Percentiles rank a stretch among this genome's conserved stretches.
These are phyloP conservation scores for Marronus borbonicus DNA, from an alignment of 2,888 invertebrate genomes.

Conservation along the genomic window DNA sequence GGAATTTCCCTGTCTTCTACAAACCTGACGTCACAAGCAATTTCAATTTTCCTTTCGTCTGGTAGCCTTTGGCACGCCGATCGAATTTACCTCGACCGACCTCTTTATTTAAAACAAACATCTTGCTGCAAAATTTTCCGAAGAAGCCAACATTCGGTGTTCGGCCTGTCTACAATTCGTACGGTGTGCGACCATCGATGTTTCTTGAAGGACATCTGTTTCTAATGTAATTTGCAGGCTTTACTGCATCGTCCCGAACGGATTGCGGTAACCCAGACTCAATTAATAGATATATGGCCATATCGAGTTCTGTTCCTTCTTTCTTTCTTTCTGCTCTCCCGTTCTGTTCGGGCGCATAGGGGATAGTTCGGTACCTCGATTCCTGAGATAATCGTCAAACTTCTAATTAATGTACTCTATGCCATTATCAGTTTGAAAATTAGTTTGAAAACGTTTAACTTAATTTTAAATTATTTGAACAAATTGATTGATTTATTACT, in stretches of 20 bases:
- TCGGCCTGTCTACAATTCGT: slow-evolving; percentile 57
- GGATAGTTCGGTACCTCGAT: slow-evolving; percentile 54
- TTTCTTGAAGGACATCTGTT: slow-evolving; percentile 61
- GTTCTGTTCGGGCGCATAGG: slow-evolving; percentile 56
- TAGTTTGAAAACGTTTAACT: no score
- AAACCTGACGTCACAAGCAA: no score
- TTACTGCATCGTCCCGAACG: slow-evolving; percentile 63
- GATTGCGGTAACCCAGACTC: slow-evolving; percentile 54
- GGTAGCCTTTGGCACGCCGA: slow-evolving; percentile 52
- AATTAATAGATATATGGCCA: slow-evolving; percentile 60
- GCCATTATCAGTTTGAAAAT: slow-evolving; percentile 57
- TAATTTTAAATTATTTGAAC: no score
- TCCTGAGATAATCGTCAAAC: slow-evolving; percentile 50
- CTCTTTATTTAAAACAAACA: slow-evolving; percentile 53
- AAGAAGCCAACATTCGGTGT: slow-evolving; percentile 57
- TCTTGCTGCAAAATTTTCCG: slow-evolving; percentile 59
- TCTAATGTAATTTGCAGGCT: slow-evolving; percentile 61
- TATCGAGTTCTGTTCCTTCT: slow-evolving; percentile 61
- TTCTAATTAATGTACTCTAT: slow-evolving; percentile 52
- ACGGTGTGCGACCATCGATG: slow-evolving; percentile 52
- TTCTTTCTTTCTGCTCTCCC: slow-evolving; percentile 58
- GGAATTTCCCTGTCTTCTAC: no score
- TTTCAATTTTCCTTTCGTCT: no score
- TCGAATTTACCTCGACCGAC: slow-evolving; percentile 58
- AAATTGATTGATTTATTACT: no score